Conservation (phyloP, 2,797 vertebrate genomes). For the Anguilla pacifica region DNA sequence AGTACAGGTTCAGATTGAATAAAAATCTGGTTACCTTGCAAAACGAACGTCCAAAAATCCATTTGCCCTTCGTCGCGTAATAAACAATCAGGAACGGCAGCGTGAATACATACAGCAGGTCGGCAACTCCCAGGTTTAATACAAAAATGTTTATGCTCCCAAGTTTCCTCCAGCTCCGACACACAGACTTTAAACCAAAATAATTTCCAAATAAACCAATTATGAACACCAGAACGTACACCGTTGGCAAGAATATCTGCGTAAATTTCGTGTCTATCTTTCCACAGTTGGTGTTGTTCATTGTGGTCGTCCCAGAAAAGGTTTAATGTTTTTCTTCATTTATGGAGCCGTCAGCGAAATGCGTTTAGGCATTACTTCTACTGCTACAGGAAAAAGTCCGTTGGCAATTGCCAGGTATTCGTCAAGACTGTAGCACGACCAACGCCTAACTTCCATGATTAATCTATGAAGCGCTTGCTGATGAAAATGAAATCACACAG, state of each 20-base stretch:
- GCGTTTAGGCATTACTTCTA: neutral
- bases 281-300: constrained; percentile 34
- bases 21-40: constrained; percentile 74
- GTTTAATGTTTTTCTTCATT: neutral
- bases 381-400: neutral
- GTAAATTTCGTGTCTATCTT: constrained; percentile 60
- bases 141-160: constrained; percentile 69
- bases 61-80: constrained; percentile 59
- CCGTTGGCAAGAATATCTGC: constrained; percentile 64
- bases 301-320: neutral
- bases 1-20: constrained; percentile 82
- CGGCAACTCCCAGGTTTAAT: constrained; percentile 75
- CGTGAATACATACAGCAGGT: constrained; percentile 76
- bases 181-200: constrained; percentile 73
- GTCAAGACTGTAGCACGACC: neutral
- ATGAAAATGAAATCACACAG: neutral
- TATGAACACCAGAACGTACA: constrained; percentile 69
- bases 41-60: constrained; percentile 73
- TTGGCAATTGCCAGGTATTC: neutral
- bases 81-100: constrained; percentile 80
- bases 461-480: neutral
- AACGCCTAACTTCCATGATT: neutral
- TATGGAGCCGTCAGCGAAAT: neutral
- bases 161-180: constrained; percentile 56
- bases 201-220: constrained; percentile 69